Evolutionary conservation across 2,888 invertebrate species (phyloP).

Genomic region (Drosophila pseudotalamancana): DNA sequence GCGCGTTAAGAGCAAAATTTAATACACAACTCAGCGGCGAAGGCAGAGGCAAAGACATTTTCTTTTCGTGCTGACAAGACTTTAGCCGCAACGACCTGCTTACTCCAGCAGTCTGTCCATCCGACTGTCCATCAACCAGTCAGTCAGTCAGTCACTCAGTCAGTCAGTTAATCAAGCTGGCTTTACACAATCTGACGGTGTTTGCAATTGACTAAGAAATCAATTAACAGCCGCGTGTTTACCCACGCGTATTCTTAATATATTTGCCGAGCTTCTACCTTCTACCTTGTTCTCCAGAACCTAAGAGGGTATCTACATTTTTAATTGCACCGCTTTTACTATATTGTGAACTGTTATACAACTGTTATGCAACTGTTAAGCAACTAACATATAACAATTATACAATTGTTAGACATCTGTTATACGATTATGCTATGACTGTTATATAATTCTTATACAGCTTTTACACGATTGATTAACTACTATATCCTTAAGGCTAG

Average conservation of each 20-base stretch:
- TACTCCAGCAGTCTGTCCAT: slow-evolving; percentile 1
- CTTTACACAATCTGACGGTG: slow-evolving; percentile 14
- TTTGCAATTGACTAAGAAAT: slow-evolving; percentile 36
- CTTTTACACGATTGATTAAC: no score
- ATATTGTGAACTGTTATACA: no score
- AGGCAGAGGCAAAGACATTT: slow-evolving; percentile 20
- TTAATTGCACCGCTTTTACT: no score
- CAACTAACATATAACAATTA: no score
- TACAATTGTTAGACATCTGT: no score
- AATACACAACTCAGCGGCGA: slow-evolving; percentile 36
- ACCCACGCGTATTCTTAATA: slow-evolving; percentile 7
- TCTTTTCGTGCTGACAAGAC: slow-evolving; percentile 17
- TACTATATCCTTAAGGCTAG: no score
- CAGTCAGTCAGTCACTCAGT: slow-evolving; percentile 23
- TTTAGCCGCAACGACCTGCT: slow-evolving; percentile 35
- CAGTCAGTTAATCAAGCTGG: slow-evolving; percentile 23
- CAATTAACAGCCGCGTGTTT: slow-evolving; percentile 28
- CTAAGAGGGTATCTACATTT: no score
- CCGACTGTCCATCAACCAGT: slow-evolving; percentile 6
- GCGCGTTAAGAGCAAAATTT: slow-evolving; percentile 50
- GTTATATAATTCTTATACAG: no score
- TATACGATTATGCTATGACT: no score
- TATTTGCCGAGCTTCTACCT: not conserved
- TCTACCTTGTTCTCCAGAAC: no score
- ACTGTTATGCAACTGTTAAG: no score